Conservation (phyloP, 2,113 vertebrate genomes). For the Columba livia region DNA sequence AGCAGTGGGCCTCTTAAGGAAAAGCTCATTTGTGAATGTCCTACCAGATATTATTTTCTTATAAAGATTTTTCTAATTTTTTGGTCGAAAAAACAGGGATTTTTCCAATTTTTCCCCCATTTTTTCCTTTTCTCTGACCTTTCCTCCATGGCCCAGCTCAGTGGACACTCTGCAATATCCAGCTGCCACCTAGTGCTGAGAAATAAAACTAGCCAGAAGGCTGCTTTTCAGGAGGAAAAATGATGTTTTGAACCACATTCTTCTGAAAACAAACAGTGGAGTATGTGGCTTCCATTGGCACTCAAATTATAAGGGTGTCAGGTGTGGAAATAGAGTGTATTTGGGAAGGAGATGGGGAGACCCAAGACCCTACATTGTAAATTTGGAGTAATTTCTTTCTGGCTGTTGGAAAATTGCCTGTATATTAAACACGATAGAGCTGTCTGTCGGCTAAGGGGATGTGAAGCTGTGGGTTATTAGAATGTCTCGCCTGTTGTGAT, state of each 20-base stretch:
- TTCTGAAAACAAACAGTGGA: neutral
- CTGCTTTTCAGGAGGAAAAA: neutral
- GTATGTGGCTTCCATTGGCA: neutral
- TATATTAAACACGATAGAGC: no score
- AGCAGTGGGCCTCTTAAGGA: no score
- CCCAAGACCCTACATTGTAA: neutral
- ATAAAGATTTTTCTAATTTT: no score
- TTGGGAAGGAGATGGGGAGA: neutral
- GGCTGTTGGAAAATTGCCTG: neutral
- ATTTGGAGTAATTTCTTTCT: neutral
- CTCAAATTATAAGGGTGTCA: neutral
- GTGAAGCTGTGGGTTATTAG: neutral
- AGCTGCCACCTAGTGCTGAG: constrained; percentile 26
- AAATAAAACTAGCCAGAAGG: neutral
- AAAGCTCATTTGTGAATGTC: no score
- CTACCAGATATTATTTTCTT: no score
- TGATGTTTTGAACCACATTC: neutral
- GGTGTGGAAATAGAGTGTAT: neutral
- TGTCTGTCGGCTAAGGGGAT: neutral
- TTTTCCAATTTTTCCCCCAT: no score
- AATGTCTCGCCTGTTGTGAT: neutral
- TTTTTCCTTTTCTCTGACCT: no score
- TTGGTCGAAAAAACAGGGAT: no score
- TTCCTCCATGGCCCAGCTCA: accelerated
- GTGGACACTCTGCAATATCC: neutral